A percentile compares a stretch with the other conserved stretches of the same genome.
Conservation (phyloP, 2,797 vertebrate genomes). For the Microtus californicus region DNA sequence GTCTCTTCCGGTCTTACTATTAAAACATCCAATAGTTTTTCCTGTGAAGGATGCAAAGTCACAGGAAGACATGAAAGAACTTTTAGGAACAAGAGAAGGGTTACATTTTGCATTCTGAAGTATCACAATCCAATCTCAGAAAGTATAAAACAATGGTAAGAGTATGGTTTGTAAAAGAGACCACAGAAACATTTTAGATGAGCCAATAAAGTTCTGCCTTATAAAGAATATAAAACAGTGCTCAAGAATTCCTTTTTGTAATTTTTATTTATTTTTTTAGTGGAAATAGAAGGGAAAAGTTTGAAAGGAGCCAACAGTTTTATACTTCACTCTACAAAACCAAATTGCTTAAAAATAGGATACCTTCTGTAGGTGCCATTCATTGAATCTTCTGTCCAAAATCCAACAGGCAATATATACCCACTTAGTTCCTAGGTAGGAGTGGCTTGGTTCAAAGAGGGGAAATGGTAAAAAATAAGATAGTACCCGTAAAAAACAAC, state of each 20-base stretch:
- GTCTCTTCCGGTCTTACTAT: background rate
- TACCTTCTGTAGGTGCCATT: slow-evolving; percentile 82
- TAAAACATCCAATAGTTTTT: background rate
- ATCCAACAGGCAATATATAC: slow-evolving; percentile 81
- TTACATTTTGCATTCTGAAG: slow-evolving; percentile 8
- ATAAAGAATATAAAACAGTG: slow-evolving; percentile 47
- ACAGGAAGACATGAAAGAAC: slow-evolving; percentile 46
- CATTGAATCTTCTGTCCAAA: slow-evolving; percentile 83
- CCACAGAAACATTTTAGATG: slow-evolving; percentile 50
- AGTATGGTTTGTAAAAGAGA: slow-evolving; percentile 23
- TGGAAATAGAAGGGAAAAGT: slow-evolving; percentile 70
- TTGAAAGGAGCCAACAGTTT: slow-evolving; percentile 77
- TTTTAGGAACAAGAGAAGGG: background rate
- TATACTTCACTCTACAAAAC: slow-evolving; percentile 78
- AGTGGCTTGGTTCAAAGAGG: slow-evolving; percentile 83
- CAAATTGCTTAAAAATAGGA: slow-evolving; percentile 82
- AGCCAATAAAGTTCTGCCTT: slow-evolving; percentile 62
- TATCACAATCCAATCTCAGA: slow-evolving; percentile 1
- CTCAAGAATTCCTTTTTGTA: slow-evolving; percentile 47
- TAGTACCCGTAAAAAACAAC: slow-evolving; percentile 74
- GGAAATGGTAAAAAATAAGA: slow-evolving; percentile 82
- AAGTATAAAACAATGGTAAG: slow-evolving; percentile 51
- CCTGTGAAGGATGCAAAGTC: slow-evolving; percentile 45
- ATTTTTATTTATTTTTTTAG: slow-evolving; percentile 9
- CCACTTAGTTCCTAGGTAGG: slow-evolving; percentile 82